Base-by-base conservation (phyloP, 2,888 invertebrate species). In the Galeopsomyia nigrocyanea region DNA sequence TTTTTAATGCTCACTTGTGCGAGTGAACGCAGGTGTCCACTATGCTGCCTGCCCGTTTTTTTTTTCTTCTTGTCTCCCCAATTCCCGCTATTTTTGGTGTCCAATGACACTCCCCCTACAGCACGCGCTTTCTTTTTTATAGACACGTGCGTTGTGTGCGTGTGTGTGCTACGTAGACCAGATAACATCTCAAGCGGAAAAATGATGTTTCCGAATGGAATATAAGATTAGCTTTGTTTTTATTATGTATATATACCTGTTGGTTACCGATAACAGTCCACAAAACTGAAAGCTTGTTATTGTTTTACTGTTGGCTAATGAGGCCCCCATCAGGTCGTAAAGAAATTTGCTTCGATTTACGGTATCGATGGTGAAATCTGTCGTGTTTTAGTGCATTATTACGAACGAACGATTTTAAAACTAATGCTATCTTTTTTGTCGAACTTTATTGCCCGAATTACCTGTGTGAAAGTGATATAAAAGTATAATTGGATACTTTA, bases 101-200 rank as follows among this genome's bases (percentile, higher is more conserved):
- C 69, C 75, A 68, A 75, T 75, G 75, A 75, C 75, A 70, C 62
- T 62, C 47, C 46, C 31, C 53, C 39, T 39, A 2, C 17, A 16
- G 47, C 55, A n/a, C 63, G 21, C 31, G n/a, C 53, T 51, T 68
- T 55, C 39, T 68, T 64, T 61, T 67, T 46, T 63, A 63, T 67
- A 70, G 71, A 76, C 71, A 64, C 55, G 62, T 49, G 62, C 64
- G 71, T 71, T 67, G 60, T 60, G 69, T 69, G 70, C 70, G 66
- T 49, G 62, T 67, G 60, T 60, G 69, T 69, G 70, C 70, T 74
- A 75, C 73, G 69, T 57, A 68, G 55, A 63, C 64, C 67, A 51
- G 74, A 75, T 76, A 74, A 68, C 64, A 74, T 74, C 74, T 68
- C 68, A 49, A 64, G 71, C 74, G 74, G 74, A 74, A 74, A 74